Evolutionary conservation across 2,113 vertebrate genomes (phyloP), one percentile per base, ranked within the genome.

Genomic region (Nesospiza acunhae): DNA sequence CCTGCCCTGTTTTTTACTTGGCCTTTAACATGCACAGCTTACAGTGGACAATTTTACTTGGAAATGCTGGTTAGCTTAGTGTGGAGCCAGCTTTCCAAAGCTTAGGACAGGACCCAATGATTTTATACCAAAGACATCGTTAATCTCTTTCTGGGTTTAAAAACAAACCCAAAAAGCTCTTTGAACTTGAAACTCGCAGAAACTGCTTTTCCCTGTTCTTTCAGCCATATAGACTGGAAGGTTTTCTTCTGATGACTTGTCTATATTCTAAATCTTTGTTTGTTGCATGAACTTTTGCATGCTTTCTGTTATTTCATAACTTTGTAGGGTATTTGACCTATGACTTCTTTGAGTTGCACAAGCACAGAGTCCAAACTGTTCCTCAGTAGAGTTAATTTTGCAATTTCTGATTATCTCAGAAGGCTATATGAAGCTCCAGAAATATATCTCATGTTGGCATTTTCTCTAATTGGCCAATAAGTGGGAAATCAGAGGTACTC

Each of bases 371-470:
- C 41, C 31, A 53, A 39, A 33, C 9, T 49, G 1, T 76, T 64
- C 41, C n/a, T 56, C 31, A 49, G 18, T 2, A 55, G 26, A 47
- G 62, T 63, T 64, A 85, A 42, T 55, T 53, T 63, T 63, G 20
- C 47, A 59, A 5, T 52, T 24, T 79, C 39, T 70, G 15, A 39
- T 79, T 39, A 28, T 78, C 21, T 91, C 28, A 42, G 59, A 72
- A 78, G 19, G 14, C 11, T 63, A 4, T 64, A 56, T 44, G 39
- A 72, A 75, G 13, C 20, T 84, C 11, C 21, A 55, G 31, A 67
- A 46, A 20, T n/a, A 5, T 33, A 6, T 75, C n/a, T 49, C 18
- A 39, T 0, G 1, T 17, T 52, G 50, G 2, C 15, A 20, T 62
- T 79, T 90, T 59, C 37, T 72, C 58, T 62, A 28, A 68, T 86